Percentiles rank a stretch among this genome's conserved stretches.
phyloP scores from a whole-genome alignment of 2,888 invertebrate genomes.

The Hypomecis atomaria region DNA sequence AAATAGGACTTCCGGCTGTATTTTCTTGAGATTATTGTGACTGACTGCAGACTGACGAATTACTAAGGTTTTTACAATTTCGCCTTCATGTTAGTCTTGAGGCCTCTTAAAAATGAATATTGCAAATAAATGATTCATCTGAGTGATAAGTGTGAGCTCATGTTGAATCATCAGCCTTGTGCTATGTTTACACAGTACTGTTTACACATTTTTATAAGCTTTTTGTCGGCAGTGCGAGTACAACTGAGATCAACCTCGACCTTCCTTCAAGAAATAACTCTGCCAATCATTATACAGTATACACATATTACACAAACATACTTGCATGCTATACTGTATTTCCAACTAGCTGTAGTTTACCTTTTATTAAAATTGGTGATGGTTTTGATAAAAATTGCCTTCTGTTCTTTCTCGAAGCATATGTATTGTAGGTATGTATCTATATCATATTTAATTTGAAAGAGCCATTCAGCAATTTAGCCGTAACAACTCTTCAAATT shows the following conservation, averaged over 20 bases:
- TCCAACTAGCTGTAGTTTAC: too few species aligned
- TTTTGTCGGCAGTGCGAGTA: conserved; percentile 14
- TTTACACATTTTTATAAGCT: conserved; percentile 24
- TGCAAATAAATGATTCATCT: conserved; percentile 39
- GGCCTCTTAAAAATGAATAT: conserved; percentile 23
- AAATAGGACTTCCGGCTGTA: too few species aligned
- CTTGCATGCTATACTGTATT: too few species aligned
- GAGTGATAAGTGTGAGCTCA: conserved; percentile 49
- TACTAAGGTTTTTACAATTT: conserved; percentile 13
- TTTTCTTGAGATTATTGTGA: conserved; percentile 6
- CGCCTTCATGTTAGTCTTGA: conserved; percentile 12
- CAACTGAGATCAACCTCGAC: conserved; percentile 9
- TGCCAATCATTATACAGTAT: neutral
- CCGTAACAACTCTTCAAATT: too few species aligned
- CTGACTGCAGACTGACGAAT: neutral
- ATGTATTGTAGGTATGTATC: too few species aligned
- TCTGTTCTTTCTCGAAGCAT: too few species aligned
- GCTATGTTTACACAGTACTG: conserved; percentile 18
- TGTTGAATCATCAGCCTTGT: conserved; percentile 45
- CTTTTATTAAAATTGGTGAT: too few species aligned
- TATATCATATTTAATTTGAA: too few species aligned
- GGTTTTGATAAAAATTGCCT: too few species aligned
- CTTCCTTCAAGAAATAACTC: conserved; percentile 9
- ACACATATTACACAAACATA: too few species aligned
- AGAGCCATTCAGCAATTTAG: too few species aligned